Evolutionary conservation across 2,888 invertebrate species (phyloP).

Genomic region (Pimpla rufipes): DNA sequence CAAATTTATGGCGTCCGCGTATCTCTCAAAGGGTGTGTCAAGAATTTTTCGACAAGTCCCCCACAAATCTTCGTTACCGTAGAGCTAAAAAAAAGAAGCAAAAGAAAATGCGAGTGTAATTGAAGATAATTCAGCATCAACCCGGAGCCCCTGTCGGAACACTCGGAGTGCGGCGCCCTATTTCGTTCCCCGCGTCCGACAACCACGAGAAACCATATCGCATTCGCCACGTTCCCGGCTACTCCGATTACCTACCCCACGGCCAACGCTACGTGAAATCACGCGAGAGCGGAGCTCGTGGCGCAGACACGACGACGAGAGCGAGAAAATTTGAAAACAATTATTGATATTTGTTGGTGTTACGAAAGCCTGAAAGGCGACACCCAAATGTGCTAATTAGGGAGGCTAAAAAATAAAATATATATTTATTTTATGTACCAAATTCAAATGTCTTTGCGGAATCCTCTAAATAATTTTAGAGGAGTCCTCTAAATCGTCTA

Average conservation of each 20-base stretch:
- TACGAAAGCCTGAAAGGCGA: neutral
- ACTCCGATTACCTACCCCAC: constrained; percentile 47
- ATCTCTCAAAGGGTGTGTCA: no score
- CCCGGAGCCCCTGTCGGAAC: neutral
- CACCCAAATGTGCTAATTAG: no score
- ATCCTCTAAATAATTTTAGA: no score
- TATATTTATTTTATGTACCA: no score
- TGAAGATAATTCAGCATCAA: neutral
- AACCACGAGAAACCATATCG: constrained; percentile 59
- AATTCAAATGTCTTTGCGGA: no score
- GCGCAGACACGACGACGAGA: neutral
- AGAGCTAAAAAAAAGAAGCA: no score
- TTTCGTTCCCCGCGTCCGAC: constrained; percentile 17
- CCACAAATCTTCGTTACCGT: no score
- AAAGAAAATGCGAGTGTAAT: no score
- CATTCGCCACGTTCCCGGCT: constrained; percentile 48
- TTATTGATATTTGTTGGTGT: neutral
- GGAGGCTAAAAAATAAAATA: neutral
- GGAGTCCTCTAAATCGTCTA: no score
- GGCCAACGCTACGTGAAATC: neutral
- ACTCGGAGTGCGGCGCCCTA: constrained; percentile 1
- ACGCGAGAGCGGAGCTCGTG: neutral
- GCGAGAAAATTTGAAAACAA: neutral
- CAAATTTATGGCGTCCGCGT: no score
- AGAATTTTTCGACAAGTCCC: no score